A percentile compares a stretch with the other conserved stretches of the same genome.
These are phyloP conservation scores for Phytoseiulus persimilis DNA, from an alignment of 2,888 invertebrate genomes.

Conservation along the genomic window DNA sequence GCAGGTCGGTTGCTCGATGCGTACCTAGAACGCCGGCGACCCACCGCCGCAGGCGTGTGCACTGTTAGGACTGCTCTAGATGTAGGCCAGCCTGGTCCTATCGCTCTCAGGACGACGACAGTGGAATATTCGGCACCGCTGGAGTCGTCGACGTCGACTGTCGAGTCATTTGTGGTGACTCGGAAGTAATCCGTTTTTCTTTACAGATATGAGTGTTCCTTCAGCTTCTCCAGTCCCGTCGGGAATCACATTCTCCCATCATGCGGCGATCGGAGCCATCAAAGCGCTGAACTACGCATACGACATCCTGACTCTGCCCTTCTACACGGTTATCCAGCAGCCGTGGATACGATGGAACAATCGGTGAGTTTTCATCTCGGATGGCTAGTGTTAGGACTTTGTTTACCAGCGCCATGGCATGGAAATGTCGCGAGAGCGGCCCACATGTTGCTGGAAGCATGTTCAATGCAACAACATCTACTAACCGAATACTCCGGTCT, in stretches of 20 bases:
- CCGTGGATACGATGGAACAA: slow-evolving; percentile 62
- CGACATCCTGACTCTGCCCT: slow-evolving; percentile 80
- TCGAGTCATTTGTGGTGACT: background rate
- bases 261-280: slow-evolving; percentile 31
- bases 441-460: no score
- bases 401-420: no score
- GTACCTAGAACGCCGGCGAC: background rate
- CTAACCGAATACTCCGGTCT: no score
- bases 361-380: background rate
- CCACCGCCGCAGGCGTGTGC: background rate
- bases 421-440: no score
- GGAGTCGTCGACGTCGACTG: background rate
- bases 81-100: background rate
- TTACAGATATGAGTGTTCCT: slow-evolving; percentile 22
- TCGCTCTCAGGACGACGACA: background rate
- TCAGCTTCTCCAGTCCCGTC: background rate
- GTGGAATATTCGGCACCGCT: background rate
- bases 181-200: background rate
- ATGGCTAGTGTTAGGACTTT: no score
- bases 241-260: slow-evolving; percentile 29
- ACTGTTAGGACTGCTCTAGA: background rate
- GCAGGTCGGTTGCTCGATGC: background rate
- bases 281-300: slow-evolving; percentile 51
- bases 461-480: no score
- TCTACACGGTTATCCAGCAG: slow-evolving; percentile 74